A percentile compares a stretch with the other conserved stretches of the same genome.
Conservation (phyloP, 2,888 invertebrate genomes). For the Aethes cnicana region DNA sequence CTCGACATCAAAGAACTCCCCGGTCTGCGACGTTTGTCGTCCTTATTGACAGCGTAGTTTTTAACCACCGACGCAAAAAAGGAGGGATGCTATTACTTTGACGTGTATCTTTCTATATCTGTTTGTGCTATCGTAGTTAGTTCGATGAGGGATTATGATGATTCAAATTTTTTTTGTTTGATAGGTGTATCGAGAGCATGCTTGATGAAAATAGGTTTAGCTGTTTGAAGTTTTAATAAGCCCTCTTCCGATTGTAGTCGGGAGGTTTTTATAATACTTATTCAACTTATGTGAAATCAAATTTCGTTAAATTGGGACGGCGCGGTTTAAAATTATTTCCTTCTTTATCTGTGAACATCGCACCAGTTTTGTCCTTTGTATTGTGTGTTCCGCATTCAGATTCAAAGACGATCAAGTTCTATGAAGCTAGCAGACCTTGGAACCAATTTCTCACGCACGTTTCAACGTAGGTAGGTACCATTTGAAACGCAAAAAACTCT, state of each 20-base stretch:
- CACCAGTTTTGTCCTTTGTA: constrained; percentile 34
- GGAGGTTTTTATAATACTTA: too few species aligned
- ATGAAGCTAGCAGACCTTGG: constrained; percentile 41
- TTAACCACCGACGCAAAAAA: too few species aligned
- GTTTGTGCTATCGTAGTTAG: too few species aligned
- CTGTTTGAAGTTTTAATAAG: too few species aligned
- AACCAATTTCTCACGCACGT: constrained; percentile 51
- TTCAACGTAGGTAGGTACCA: constrained; percentile 41
- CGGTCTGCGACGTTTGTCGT: constrained; percentile 23
- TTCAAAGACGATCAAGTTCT: constrained; percentile 34
- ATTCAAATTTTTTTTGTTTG: too few species aligned
- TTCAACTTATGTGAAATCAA: too few species aligned
- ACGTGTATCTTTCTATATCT: too few species aligned
- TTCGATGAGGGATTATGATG: too few species aligned
- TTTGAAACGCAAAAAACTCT: constrained; percentile 41
- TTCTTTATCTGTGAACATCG: constrained; percentile 40
- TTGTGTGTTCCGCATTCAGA: constrained; percentile 23
- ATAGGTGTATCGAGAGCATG: too few species aligned
- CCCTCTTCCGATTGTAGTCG: too few species aligned
- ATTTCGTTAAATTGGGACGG: background rate
- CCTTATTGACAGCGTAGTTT: constrained; percentile 40
- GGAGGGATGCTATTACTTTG: too few species aligned
- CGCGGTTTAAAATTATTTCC: constrained; percentile 19
- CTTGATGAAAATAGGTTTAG: too few species aligned
- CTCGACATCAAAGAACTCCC: constrained; percentile 38